phyloP scores from a whole-genome alignment of 1,140 invertebrate genomes.

The Drosophila mauritiana region DNA sequence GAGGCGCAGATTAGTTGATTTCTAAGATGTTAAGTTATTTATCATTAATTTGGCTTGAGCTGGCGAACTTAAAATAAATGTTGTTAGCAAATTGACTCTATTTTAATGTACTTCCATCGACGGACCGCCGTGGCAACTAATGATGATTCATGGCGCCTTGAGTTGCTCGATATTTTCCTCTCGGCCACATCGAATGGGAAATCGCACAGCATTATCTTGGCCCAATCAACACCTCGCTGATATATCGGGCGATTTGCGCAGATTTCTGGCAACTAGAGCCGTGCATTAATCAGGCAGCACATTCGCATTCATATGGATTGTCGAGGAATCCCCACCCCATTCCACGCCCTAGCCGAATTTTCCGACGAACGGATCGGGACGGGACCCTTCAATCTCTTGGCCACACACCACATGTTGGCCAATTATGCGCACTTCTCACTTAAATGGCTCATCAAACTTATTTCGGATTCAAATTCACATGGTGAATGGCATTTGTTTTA shows the following conservation, averaged over 20 bases:
- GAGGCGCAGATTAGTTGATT: too few relatives aligned
- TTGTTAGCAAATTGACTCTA: neutral
- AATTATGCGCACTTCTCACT: constrained; percentile 66
- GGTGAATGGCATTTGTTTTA: constrained; percentile 23
- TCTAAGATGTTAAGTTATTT: too few relatives aligned
- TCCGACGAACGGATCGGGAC: too few relatives aligned
- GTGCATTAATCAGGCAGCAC: constrained; percentile 53
- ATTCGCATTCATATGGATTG: constrained; percentile 37
- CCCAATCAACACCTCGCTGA: constrained; percentile 37
- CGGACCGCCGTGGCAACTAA: constrained; percentile 11
- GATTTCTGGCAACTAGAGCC: constrained; percentile 43
- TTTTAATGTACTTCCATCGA: neutral
- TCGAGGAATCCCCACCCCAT: constrained; percentile 4
- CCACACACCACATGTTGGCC: constrained; percentile 61
- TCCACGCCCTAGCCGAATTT: neutral
- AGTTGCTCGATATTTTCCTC: constrained; percentile 23
- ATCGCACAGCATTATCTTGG: neutral
- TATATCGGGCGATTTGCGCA: constrained; percentile 45
- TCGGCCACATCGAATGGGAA: constrained; percentile 24
- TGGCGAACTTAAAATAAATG: too few relatives aligned
- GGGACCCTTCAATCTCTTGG: constrained; percentile 30
- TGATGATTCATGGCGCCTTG: constrained; percentile 28
- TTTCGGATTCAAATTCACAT: constrained; percentile 15
- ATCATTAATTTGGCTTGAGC: too few relatives aligned
- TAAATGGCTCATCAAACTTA: constrained; percentile 62